Evolutionary conservation across 2,113 vertebrate genomes (phyloP), one percentile per base, ranked within the genome.

Genomic region (Regulus satrapa): DNA sequence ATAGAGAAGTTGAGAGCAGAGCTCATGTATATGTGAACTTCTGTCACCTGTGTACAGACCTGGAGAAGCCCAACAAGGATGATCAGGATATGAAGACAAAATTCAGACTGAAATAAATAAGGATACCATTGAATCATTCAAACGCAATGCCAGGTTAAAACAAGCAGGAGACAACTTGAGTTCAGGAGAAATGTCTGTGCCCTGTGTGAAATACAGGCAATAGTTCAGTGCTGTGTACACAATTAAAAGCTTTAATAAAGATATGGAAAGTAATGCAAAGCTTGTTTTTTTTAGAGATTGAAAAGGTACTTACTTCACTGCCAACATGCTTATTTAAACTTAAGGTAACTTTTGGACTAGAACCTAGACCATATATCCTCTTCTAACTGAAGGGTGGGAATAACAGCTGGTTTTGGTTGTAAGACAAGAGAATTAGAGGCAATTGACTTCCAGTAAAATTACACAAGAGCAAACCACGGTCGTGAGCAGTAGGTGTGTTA

Each of bases 91-190:
- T 18, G n/a, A 63, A 71, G n/a, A 66, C 18, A 88, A 28, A 77
- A 81, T 17, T 87, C 68, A 78, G 28, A 59, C 25, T 25, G 61
- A 67, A 83, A 54, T 46, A 64, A 61, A 1, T 31, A 34, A 79
- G 7, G n/a, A 41, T 14, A 67, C 8, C 31, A 84, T 1, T 6
- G 12, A 66, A 68, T 36, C 25, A 54, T 5, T 62, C 14, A 69
- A 68, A 32, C 19, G 36, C 54, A 78, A 36, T 5, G 34, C 54
- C 64, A 84, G 25, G 15, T 56, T 81, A 41, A 61, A 93, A 68
- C 17, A 59, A 46, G 34, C 56, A 81, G 67, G 9, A 88, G 32
- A 45, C 38, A 68, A 11, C 36, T 23, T 0, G 0, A 2, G 1
- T 41, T 82, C 49, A 18, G 34, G 12, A 83, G 67, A 54, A 69